A percentile compares a stretch with the other conserved stretches of the same genome.
Conservation (phyloP, 2,888 invertebrate genomes). For the Cataglyphis altisquamis region DNA sequence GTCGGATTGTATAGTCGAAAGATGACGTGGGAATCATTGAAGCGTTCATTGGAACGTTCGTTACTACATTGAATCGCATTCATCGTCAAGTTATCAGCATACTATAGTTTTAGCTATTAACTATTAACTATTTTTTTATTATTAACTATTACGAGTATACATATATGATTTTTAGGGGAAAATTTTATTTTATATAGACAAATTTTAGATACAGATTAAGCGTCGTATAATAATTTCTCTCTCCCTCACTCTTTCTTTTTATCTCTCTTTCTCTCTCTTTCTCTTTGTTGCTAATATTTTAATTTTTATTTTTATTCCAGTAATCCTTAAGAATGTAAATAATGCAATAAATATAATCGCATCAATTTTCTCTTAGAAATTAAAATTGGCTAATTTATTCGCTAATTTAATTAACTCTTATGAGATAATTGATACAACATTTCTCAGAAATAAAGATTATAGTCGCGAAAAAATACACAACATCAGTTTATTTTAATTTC, state of each 20-base stretch:
- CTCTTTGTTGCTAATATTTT: neutral
- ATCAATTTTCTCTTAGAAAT: neutral
- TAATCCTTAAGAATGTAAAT: neutral
- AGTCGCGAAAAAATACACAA: neutral
- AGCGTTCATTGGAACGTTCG: neutral
- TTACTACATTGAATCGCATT: neutral
- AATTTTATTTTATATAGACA: neutral
- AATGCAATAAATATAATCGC: neutral
- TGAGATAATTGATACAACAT: neutral
- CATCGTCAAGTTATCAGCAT: no score
- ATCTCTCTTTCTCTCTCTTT: neutral
- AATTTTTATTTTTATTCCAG: conserved; percentile 3
- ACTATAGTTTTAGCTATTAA: neutral
- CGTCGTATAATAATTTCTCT: neutral
- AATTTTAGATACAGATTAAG: neutral
- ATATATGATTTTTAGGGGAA: neutral
- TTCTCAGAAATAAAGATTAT: neutral
- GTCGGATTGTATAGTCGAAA: neutral
- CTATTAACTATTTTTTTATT: no score
- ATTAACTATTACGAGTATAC: neutral
- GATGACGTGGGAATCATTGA: neutral
- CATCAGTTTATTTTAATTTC: neutral
- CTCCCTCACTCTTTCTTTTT: neutral
- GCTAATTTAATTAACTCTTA: neutral
- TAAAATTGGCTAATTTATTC: conserved; percentile 8